Evolutionary conservation across 1,140 invertebrate genomes (phyloP).

Genomic region (Drosophila lacertosa): DNA sequence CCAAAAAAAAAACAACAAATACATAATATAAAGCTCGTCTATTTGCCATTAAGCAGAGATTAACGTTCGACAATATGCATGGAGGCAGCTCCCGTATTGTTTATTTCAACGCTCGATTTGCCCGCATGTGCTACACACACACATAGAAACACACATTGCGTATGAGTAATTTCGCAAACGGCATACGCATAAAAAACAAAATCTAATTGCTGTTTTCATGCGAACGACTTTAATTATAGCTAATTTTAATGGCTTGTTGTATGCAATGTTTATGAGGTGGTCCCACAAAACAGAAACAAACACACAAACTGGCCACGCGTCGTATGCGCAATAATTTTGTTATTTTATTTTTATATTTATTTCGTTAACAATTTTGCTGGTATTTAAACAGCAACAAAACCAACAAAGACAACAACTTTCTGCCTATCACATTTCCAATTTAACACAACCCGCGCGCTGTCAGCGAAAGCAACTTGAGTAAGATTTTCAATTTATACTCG

Average conservation of each 20-base stretch:
- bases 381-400: neutral
- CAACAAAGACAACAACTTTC: conserved; percentile 25
- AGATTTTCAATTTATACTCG: conserved; percentile 74
- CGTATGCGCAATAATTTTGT: conserved; percentile 62
- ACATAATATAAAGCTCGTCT: neutral
- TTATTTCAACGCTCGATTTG: conserved; percentile 32
- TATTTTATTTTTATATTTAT: conserved; percentile 13
- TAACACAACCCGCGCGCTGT: conserved; percentile 50
- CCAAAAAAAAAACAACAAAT: neutral
- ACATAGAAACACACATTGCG: conserved; percentile 28
- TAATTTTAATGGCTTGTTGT: conserved; percentile 67
- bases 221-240: conserved; percentile 72
- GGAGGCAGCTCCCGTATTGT: conserved; percentile 14
- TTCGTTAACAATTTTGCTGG: conserved; percentile 7
- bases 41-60: neutral
- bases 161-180: conserved; percentile 49
- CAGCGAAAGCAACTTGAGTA: conserved; percentile 59
- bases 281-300: neutral
- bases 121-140: conserved; percentile 23
- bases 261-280: conserved; percentile 54
- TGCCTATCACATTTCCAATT: conserved; percentile 71
- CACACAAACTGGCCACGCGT: conserved; percentile 29
- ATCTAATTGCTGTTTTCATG: conserved; percentile 59
- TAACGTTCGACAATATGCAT: conserved; percentile 1
- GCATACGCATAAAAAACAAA: conserved; percentile 25